phyloP scores from a whole-genome alignment of 2,797 vertebrate genomes.

The Sebastes kiyomatsui region DNA sequence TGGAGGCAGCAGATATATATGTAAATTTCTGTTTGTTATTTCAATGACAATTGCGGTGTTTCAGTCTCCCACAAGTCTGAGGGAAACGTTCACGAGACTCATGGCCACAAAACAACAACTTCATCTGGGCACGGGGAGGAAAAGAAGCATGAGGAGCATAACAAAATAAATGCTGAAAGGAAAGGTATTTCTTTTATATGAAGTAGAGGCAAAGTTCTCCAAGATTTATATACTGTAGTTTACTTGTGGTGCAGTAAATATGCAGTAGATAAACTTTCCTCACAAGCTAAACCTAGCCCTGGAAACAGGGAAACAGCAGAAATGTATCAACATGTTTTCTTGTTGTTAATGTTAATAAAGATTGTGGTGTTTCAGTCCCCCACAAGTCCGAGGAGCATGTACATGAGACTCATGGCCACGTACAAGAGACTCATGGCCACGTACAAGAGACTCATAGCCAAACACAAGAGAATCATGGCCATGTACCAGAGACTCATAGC shows the following conservation, averaged over 20 bases:
- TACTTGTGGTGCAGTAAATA: not conserved
- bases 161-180: not conserved
- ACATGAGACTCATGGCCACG: constrained; percentile 1
- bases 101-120: constrained; percentile 5
- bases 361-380: too few relatives aligned
- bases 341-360: not conserved
- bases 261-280: not conserved
- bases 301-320: not conserved
- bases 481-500: not conserved
- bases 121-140: constrained; percentile 6
- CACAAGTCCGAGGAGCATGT: not conserved
- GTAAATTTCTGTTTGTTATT: not conserved
- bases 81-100: not conserved
- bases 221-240: not conserved
- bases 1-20: not conserved
- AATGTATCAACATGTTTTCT: not conserved
- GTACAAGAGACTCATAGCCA: not conserved
- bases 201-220: not conserved
- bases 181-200: constrained; percentile 24
- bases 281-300: not conserved
- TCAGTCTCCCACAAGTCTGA: constrained; percentile 19
- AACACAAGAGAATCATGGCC: too few relatives aligned
- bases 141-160: not conserved
- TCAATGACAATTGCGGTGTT: not conserved
- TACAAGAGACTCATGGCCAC: not conserved